Evolutionary conservation across 2,888 invertebrate species (phyloP), one percentile per base, ranked within the genome.

Genomic region (Polyommatus icarus): DNA sequence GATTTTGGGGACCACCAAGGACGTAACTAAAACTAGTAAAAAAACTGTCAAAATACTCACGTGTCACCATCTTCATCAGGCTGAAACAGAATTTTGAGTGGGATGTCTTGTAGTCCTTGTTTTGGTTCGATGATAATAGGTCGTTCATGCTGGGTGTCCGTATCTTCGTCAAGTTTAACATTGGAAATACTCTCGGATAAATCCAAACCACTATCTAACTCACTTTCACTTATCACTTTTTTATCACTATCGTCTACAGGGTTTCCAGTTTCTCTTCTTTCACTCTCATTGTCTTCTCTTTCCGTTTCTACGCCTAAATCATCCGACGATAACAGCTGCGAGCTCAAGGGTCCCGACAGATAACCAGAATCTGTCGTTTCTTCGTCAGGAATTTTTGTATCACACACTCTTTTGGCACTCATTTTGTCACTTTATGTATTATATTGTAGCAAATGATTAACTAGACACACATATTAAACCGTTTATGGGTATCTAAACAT

Each of bases 31-130:
- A 59, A 29, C 20, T 59, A 59, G 5, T 20, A 59, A 79, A 83
- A 76, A 18, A 54, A 18, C 5, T 18, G 8, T 29, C 15, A 54
- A 67, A 57, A 32, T 72, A 93, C 98, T 97, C 95, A 98, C 98
- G 98, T 98, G 89, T 98, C 98, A 82, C 98, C 98, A 84, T 97
- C 97, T 81, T 96, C 96, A 87, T 98, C 97, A 84, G 97, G 97
- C 82, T 96, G 95, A 87, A 96, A 97, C 83, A 96, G 96, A 82
- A 95, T 90, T 84, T 96, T 95, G 95, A 96, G 96, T 76, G 95
- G 92, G 92, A 91, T 82, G 90, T 71, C 78, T 80, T 78, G 78
- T 79, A 81, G 80, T 79, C 82, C 73, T 80, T 83, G 80, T 76
- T 81, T 80, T 81, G 80, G 78, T 82, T 82, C 78, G 46, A 83